Percentiles rank a stretch among this genome's conserved stretches.
phyloP scores from a whole-genome alignment of 2,113 vertebrate species.

The Gyps fulvus region DNA sequence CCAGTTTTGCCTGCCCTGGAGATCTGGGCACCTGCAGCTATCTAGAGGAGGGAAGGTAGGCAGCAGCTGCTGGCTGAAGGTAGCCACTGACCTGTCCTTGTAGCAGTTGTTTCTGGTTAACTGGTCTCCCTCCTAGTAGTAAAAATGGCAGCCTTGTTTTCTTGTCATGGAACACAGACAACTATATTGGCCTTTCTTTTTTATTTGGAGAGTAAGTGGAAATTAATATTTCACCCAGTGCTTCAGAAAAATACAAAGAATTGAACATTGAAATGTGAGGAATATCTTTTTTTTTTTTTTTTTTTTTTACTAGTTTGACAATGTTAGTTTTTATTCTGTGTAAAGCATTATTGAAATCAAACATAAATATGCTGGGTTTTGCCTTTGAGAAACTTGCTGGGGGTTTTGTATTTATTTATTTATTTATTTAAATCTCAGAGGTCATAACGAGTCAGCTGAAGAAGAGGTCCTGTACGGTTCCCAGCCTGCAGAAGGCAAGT shows the following conservation, averaged over 20 bases:
- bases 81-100: background rate
- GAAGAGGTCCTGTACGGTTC: conserved; percentile 70
- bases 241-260: background rate
- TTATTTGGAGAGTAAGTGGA: background rate
- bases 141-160: background rate
- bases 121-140: background rate
- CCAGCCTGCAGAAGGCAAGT: conserved; percentile 83
- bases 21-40: background rate
- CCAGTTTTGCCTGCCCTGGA: background rate
- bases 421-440: conserved; percentile 46
- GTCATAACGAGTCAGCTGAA: conserved; percentile 68
- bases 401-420: no score
- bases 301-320: background rate
- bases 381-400: background rate
- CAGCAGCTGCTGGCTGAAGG: background rate
- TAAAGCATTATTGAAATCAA: background rate
- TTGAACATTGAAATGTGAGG: background rate
- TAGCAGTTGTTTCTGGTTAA: background rate
- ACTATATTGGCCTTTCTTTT: background rate
- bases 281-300: background rate
- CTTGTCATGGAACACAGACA: background rate
- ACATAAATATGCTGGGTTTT: background rate
- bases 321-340: background rate
- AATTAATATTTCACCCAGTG: background rate
- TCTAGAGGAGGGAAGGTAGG: background rate